A percentile compares a stretch with the other conserved stretches of the same genome.
phyloP scores from a whole-genome alignment of 2,797 vertebrate species.

The Danionella dracula region DNA sequence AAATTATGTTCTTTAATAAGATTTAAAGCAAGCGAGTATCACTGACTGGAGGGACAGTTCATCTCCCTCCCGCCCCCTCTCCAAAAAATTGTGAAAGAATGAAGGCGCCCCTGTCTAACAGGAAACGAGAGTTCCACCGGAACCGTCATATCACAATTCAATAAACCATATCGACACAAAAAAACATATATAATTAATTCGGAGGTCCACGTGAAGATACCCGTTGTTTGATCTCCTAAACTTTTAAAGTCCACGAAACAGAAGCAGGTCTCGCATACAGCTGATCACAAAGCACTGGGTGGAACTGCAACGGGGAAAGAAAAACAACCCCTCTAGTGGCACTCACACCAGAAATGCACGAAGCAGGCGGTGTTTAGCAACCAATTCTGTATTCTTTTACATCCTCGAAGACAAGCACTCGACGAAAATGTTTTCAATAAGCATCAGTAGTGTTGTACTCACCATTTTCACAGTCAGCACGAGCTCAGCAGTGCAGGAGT shows the following conservation, averaged over 20 bases:
- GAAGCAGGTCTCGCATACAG: conserved; percentile 39
- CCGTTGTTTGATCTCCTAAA: neutral
- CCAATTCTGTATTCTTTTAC: neutral
- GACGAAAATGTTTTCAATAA: neutral
- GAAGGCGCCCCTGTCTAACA: conserved; percentile 7
- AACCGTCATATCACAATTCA: conserved; percentile 15
- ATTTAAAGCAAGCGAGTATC: too few species aligned
- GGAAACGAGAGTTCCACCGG: conserved; percentile 30
- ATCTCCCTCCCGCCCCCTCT: too few species aligned
- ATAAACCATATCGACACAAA: neutral
- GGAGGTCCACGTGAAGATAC: too few species aligned
- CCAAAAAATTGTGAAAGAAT: neutral
- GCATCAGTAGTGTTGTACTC: conserved; percentile 28
- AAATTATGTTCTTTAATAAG: too few species aligned
- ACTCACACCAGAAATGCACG: neutral
- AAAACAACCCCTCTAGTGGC: neutral
- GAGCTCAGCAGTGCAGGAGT: conserved; percentile 33
- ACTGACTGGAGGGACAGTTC: too few species aligned
- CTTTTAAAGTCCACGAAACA: neutral
- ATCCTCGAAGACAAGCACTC: neutral
- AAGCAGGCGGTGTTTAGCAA: neutral
- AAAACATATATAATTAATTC: too few species aligned
- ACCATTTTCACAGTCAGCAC: conserved; percentile 54
- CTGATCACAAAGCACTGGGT: conserved; percentile 45
- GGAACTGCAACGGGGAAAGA: conserved; percentile 39